A percentile compares a stretch with the other conserved stretches of the same genome.
Evolutionary conservation across 2,888 invertebrate species (phyloP).

Genomic region (Brenthis daphne): DNA sequence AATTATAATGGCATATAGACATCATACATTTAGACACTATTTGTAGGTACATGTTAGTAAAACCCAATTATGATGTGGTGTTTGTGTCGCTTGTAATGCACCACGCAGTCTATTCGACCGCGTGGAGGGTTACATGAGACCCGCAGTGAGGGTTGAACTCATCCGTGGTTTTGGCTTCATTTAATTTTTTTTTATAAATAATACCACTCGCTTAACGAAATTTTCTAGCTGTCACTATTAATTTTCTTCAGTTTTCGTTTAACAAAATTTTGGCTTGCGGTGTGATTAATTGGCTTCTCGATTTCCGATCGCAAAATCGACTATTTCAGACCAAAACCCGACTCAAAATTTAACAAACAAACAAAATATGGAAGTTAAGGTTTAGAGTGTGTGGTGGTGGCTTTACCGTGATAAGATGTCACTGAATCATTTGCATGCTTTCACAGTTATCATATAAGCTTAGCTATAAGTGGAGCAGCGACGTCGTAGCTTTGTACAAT

Average conservation of each 20-base stretch:
- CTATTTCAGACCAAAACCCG: conserved; percentile 53
- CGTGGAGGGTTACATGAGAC: conserved; percentile 17
- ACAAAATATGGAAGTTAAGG: conserved; percentile 74
- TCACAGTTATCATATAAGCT: conserved; percentile 70
- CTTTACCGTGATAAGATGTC: conserved; percentile 68
- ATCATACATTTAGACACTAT: neutral
- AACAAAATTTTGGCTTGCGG: conserved; percentile 79
- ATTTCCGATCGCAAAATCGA: conserved; percentile 49
- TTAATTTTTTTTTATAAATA: conserved; percentile 66
- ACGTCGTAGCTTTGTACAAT: conserved; percentile 63
- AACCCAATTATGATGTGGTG: conserved; percentile 37
- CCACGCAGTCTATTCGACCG: neutral
- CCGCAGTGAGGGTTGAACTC: conserved; percentile 49
- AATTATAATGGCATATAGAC: neutral
- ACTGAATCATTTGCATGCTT: conserved; percentile 79
- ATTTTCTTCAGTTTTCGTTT: conserved; percentile 70
- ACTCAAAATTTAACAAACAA: conserved; percentile 76
- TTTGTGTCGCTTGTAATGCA: conserved; percentile 16
- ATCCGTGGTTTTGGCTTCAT: conserved; percentile 81
- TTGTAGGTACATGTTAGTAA: conserved; percentile 8
- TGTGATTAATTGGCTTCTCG: conserved; percentile 78
- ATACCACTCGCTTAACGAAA: conserved; percentile 78
- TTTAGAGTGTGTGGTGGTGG: conserved; percentile 83
- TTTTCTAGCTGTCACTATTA: conserved; percentile 74
- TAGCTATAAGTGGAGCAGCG: conserved; percentile 65